phyloP scores from a whole-genome alignment of 2,888 invertebrate genomes.

The Neria commutata region DNA sequence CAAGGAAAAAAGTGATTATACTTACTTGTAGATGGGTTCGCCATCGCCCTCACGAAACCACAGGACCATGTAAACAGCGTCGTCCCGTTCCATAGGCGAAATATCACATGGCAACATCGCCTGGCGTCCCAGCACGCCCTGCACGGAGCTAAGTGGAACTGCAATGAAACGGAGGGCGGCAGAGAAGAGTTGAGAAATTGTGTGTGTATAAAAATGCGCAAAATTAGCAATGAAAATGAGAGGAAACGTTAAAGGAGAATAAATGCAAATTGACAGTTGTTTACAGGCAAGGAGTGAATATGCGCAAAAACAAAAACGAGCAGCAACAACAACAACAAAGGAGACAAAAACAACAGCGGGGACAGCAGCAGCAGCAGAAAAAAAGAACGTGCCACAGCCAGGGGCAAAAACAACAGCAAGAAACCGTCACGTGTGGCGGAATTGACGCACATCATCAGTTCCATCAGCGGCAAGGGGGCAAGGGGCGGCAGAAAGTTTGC shows the following conservation, averaged over 20 bases:
- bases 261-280: conserved; percentile 29
- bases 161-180: conserved; percentile 38
- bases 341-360: not conserved
- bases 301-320: not conserved
- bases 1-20: conserved; percentile 11
- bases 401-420: not conserved
- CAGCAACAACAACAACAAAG: not conserved
- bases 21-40: conserved; percentile 84
- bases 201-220: conserved; percentile 5
- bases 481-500: not conserved
- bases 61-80: conserved; percentile 85
- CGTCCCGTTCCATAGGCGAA: conserved; percentile 76
- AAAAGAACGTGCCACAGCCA: not conserved
- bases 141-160: conserved; percentile 82
- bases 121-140: conserved; percentile 81
- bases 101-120: conserved; percentile 88
- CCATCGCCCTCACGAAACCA: conserved; percentile 87
- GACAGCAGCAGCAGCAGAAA: not conserved
- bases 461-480: not conserved
- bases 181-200: not conserved
- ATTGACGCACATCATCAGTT: conserved; percentile 1
- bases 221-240: conserved; percentile 15
- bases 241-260: conserved; percentile 11
- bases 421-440: conserved; percentile 1
- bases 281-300: conserved; percentile 8